Percentiles rank a stretch among this genome's conserved stretches.
Evolutionary conservation across 2,888 invertebrate genomes (phyloP).

Genomic region (Lymantria dispar): DNA sequence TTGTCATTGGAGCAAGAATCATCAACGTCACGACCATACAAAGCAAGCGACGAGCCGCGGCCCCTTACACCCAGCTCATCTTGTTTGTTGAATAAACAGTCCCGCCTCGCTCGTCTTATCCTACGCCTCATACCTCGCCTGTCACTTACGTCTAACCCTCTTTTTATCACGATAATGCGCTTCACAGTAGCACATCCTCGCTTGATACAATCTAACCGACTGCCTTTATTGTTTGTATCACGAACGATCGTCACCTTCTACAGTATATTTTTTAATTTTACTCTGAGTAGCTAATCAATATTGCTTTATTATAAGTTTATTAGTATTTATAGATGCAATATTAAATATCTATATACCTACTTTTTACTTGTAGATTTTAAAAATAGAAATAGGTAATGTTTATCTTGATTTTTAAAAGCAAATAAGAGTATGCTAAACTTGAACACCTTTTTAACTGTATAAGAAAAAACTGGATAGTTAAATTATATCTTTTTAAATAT

Average conservation of each 20-base stretch:
- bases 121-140: constrained; percentile 26
- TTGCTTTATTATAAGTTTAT: no score
- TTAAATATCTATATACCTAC: no score
- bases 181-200: constrained; percentile 31
- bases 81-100: constrained; percentile 72
- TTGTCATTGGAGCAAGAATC: constrained; percentile 21
- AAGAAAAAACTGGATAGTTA: no score
- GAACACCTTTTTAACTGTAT: no score
- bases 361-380: no score
- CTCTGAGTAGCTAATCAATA: no score
- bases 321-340: no score
- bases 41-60: constrained; percentile 39
- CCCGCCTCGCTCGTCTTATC: constrained; percentile 26
- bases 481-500: no score
- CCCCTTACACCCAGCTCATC: constrained; percentile 37
- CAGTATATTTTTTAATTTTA: not conserved
- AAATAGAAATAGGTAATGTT: no score
- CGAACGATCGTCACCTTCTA: constrained; percentile 9
- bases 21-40: constrained; percentile 56
- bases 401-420: no score
- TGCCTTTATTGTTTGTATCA: constrained; percentile 23
- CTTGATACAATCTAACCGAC: constrained; percentile 25
- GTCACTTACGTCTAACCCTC: constrained; percentile 36
- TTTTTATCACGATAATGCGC: constrained; percentile 26
- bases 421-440: no score